These are phyloP conservation scores for Sinohyriopsis cumingii DNA, from an alignment of 2,888 invertebrate species.

Conservation along the genomic window DNA sequence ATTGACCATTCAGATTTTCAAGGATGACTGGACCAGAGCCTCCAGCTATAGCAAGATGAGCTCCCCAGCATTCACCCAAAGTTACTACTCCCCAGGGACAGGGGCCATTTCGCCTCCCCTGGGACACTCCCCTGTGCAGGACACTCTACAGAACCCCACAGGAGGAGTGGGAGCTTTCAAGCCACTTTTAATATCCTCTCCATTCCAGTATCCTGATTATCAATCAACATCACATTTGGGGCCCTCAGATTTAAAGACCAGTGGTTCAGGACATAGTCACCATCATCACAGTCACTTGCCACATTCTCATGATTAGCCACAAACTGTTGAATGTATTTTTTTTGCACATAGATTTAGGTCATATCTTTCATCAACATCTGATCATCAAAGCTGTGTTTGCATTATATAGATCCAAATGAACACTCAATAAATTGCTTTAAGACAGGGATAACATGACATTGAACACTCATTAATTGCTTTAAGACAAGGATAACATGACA, in stretches of 20 bases:
- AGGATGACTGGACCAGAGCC: slow-evolving; percentile 73
- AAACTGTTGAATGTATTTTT: too few relatives aligned
- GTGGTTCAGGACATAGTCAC: slow-evolving; percentile 26
- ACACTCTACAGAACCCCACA: slow-evolving; percentile 20
- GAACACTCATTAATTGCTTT: too few relatives aligned
- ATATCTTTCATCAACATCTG: too few relatives aligned
- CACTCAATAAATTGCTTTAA: too few relatives aligned
- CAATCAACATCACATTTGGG: too few relatives aligned
- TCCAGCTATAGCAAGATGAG: slow-evolving; percentile 57
- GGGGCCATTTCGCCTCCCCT: slow-evolving; percentile 23
- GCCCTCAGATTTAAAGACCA: too few relatives aligned
- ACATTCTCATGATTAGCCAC: too few relatives aligned
- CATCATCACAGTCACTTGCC: slow-evolving; percentile 2
- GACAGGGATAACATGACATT: too few relatives aligned
- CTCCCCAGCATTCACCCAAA: slow-evolving; percentile 31
- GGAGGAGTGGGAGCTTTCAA: background rate
- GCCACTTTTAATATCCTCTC: background rate
- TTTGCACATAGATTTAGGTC: too few relatives aligned
- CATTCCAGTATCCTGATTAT: background rate
- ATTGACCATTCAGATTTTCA: slow-evolving; percentile 77
- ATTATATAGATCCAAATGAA: too few relatives aligned
- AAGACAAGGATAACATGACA: too few relatives aligned
- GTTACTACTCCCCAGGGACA: slow-evolving; percentile 19
- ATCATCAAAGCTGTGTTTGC: too few relatives aligned
- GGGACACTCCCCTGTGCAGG: slow-evolving; percentile 46